These are phyloP conservation scores for Bothrops jararaca DNA, from an alignment of 2,113 vertebrate genomes.

Conservation along the genomic window DNA sequence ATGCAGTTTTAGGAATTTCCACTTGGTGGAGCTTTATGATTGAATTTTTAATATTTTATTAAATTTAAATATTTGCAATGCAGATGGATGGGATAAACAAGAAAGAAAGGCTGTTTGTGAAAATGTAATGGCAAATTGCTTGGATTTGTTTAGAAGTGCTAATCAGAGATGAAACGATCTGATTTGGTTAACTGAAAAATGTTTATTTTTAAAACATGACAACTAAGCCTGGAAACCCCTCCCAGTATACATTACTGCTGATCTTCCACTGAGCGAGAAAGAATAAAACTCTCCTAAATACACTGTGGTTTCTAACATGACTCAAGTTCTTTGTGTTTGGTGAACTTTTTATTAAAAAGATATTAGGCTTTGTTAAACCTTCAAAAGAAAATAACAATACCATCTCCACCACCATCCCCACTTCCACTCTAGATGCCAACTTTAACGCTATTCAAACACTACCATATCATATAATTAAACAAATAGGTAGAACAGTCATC, in stretches of 20 bases:
- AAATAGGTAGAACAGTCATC: background rate
- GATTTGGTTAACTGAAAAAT: constrained; percentile 24
- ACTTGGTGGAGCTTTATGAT: constrained; percentile 81
- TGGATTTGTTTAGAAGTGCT: constrained; percentile 12
- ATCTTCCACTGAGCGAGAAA: background rate
- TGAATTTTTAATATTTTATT: constrained; percentile 64
- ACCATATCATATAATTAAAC: background rate
- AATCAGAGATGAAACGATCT: constrained; percentile 37
- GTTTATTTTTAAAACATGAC: background rate
- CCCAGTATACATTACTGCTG: background rate
- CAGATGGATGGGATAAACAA: constrained; percentile 1
- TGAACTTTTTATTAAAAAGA: background rate
- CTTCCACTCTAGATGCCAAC: background rate
- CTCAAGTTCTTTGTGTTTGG: background rate
- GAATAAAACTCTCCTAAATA: background rate
- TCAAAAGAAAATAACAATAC: background rate
- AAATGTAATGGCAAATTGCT: constrained; percentile 45
- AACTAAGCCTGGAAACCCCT: background rate
- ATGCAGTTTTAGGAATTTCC: constrained; percentile 69
- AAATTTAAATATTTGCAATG: constrained; percentile 35
- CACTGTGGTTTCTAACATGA: background rate
- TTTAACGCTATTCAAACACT: background rate
- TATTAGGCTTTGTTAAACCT: background rate
- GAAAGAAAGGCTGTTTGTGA: constrained; percentile 16
- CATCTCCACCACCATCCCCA: background rate